Percentiles rank a stretch among this genome's conserved stretches.
Conservation (phyloP, 2,888 invertebrate species). For the Agonopterix arenella region DNA sequence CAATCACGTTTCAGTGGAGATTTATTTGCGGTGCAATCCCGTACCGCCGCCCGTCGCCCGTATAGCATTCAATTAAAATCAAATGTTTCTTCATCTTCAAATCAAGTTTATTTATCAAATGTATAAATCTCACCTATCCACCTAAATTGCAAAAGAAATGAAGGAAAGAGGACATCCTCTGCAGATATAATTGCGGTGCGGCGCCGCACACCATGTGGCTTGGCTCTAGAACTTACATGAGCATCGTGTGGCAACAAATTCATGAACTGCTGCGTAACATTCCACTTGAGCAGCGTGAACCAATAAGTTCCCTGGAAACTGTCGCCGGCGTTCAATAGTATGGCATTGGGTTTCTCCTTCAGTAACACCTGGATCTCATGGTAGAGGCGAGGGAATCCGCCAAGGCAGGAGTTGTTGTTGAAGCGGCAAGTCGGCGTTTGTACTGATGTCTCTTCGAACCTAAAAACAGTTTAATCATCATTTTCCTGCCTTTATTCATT, state of each 20-base stretch:
- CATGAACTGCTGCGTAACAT: conserved; percentile 84
- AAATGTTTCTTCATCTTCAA: too few species aligned
- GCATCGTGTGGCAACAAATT: conserved; percentile 86
- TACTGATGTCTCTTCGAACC: conserved; percentile 79
- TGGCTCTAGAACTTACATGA: conserved; percentile 72
- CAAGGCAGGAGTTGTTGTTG: conserved; percentile 77
- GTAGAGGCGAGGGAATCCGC: conserved; percentile 82
- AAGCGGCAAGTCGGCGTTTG: conserved; percentile 73
- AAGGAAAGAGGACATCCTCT: too few species aligned
- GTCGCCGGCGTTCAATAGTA: conserved; percentile 89
- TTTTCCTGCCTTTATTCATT: too few species aligned
- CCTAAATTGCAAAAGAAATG: too few species aligned
- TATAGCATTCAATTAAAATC: too few species aligned
- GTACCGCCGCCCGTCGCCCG: too few species aligned
- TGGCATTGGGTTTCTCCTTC: conserved; percentile 69
- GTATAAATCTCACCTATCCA: too few species aligned
- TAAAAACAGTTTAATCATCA: conserved; percentile 25
- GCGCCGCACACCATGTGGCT: too few species aligned
- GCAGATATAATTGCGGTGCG: too few species aligned
- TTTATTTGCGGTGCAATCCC: too few species aligned
- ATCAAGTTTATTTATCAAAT: too few species aligned
- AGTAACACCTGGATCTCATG: conserved; percentile 69
- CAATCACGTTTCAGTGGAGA: too few species aligned
- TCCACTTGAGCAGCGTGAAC: conserved; percentile 86
- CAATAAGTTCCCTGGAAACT: conserved; percentile 92